Evolutionary conservation across 2,888 invertebrate species (phyloP), one percentile per base, ranked within the genome.

Genomic region (Agrotis segetum): DNA sequence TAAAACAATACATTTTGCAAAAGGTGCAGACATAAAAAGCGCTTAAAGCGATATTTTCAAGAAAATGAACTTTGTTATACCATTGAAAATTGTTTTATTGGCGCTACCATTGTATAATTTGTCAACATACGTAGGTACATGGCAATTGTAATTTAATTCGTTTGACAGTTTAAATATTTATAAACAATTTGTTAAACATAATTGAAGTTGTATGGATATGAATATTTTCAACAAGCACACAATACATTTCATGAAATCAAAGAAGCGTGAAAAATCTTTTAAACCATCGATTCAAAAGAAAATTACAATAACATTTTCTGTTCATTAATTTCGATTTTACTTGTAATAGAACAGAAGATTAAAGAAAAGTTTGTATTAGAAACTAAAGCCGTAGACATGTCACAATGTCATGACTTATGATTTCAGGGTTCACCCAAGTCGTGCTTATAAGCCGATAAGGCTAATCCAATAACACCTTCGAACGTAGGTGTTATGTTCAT

Each of bases 21-120:
- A 40, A 11, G 40, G 40, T 40, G 40, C 40, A 40, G 40, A 40
- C 40, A 34, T 7, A 34, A 34, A 7, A 1, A 5, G 11, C 40
- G 40, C 40, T 40, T 40, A 40, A 11, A 11, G 40, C 11, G 40
- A 40, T 34, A 34, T 40, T 40, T 40, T 40, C 40, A 40, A 34
- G 7, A 34, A 34, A 5, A 68, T 67, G 64, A 89, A 88, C 85
- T 88, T 88, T 86, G 85, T 88, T 83, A 87, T 88, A 85, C 82
- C 84, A 88, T 85, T 80, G 77, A 68, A 59, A 81, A 74, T 79
- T 77, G 81, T 84, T 87, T 85, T 84, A 87, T 85, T 83, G 77
- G 76, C 68, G 59, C 56, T 52, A 69, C 65, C 78, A 82, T 75
- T 81, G 82, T 79, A 70, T 75, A 84, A 79, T 71, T 85, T 75